Evolutionary conservation across 2,888 invertebrate species (phyloP), one percentile per base, ranked within the genome.

Genomic region (Napeogenes inachia): DNA sequence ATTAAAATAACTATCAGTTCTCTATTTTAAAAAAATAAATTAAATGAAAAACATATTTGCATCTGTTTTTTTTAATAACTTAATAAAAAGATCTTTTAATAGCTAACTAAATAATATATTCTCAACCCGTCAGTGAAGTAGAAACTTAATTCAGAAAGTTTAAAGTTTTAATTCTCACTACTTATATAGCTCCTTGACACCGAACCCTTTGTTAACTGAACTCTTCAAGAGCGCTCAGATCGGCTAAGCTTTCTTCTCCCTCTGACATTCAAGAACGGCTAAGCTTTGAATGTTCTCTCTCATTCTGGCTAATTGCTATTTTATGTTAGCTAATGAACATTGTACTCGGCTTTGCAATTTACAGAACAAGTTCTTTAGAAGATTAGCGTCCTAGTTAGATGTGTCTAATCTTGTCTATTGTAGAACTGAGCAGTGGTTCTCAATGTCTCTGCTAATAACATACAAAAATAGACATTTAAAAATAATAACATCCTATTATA

Each of bases 111-210:
- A n/a, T 47, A 47, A n/a, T 47, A 45, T 47, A 61, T 59, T 65
- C 64, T 61, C 21, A 21, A 21, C 21, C 21, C 21, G 59, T 59
- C 62, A 61, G 55, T 62, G 45, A 56, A 50, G 45, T 54, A 62
- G 46, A 62, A 81, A 83, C 87, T 89, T 91, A 91, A 91, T 88
- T 53, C 87, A 90, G 83, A 90, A 91, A 91, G 92, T 91, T 85
- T 84, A 89, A 92, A 92, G 92, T 92, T 93, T 92, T 92, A 92
- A 92, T 92, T 92, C 92, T 80, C 80, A 78, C 85, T 89, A 91
- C 89, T 84, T 82, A 81, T 82, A 66, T 73, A 72, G 74, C 77
- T 78, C 83, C 87, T 82, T 78, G 79, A 77, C 78, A 76, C 76
- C 68, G 62, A 59, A 62, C 75, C 74, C 73, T 79, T 77, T 79